These are phyloP conservation scores for Embidobia sp. DNA, from an alignment of 2,888 invertebrate species.

Conservation along the genomic window DNA sequence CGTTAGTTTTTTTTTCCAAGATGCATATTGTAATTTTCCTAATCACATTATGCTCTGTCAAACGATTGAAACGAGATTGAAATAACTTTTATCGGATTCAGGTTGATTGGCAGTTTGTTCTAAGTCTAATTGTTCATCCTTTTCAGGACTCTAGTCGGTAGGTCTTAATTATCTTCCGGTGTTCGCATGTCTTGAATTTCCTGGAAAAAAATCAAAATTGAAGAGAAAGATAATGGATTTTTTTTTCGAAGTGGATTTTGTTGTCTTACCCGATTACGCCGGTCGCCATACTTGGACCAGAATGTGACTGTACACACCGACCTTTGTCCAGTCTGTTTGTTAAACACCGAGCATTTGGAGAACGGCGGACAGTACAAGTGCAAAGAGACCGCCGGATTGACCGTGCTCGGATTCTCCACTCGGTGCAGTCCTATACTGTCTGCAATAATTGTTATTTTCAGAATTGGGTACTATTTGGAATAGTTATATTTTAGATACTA, in stretches of 20 bases:
- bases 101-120: neutral
- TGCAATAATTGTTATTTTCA: too few species aligned
- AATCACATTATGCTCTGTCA: too few species aligned
- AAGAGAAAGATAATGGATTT: neutral
- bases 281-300: slow-evolving; percentile 95
- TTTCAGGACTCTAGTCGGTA: too few species aligned
- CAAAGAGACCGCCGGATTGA: slow-evolving; percentile 93
- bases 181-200: slow-evolving; percentile 78
- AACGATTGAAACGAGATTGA: too few species aligned
- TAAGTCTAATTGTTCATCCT: neutral
- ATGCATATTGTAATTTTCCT: too few species aligned
- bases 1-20: too few species aligned
- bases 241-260: neutral
- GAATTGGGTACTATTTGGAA: too few species aligned
- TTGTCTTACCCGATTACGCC: slow-evolving; percentile 85
- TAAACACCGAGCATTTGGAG: slow-evolving; percentile 93
- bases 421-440: slow-evolving; percentile 97
- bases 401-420: slow-evolving; percentile 96
- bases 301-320: slow-evolving; percentile 90
- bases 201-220: slow-evolving; percentile 63
- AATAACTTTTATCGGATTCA: neutral
- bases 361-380: slow-evolving; percentile 98
- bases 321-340: slow-evolving; percentile 92
- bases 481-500: too few species aligned
- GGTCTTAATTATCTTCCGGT: slow-evolving; percentile 79